A percentile compares a stretch with the other conserved stretches of the same genome.
Evolutionary conservation across 2,797 vertebrate genomes (phyloP).

Genomic region (Heteromormyrus szaboi): DNA sequence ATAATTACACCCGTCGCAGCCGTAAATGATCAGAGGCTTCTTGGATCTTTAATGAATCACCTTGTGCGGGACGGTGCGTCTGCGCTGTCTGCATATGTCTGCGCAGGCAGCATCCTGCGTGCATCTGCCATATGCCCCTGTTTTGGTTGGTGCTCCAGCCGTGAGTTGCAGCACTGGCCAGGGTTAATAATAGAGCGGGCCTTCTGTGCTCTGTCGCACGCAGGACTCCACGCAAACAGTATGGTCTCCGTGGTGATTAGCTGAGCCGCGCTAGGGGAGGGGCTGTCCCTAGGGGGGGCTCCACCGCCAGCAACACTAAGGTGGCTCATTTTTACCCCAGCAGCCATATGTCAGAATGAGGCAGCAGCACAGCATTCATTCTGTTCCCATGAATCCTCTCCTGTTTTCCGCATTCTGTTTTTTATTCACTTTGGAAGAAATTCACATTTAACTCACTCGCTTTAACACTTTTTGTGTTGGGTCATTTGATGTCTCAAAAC

Average conservation of each 20-base stretch:
- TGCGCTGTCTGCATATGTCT: neutral
- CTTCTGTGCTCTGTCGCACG: conserved; percentile 42
- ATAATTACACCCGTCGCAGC: conserved; percentile 9
- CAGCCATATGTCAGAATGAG: neutral
- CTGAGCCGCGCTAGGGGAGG: conserved; percentile 11
- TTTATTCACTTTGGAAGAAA: neutral
- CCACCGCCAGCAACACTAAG: neutral
- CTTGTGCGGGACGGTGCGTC: conserved; percentile 13
- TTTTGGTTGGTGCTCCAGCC: conserved; percentile 44
- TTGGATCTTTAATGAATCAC: conserved; percentile 27
- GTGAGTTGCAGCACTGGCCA: conserved; percentile 37
- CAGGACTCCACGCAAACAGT: conserved; percentile 39
- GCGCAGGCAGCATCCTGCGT: conserved; percentile 1
- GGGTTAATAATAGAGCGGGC: conserved; percentile 58
- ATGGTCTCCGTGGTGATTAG: conserved; percentile 36
- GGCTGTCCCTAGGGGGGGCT: neutral
- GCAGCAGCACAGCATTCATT: neutral
- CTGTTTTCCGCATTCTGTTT: neutral
- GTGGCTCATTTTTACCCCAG: neutral
- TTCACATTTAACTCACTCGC: neutral
- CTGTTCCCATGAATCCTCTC: neutral
- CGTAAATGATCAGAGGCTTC: conserved; percentile 21
- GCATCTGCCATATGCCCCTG: conserved; percentile 24
- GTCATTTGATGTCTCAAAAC: neutral
- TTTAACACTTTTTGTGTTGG: neutral